These are phyloP conservation scores for Cepphus grylle DNA, from an alignment of 2,113 vertebrate species.

Conservation along the genomic window DNA sequence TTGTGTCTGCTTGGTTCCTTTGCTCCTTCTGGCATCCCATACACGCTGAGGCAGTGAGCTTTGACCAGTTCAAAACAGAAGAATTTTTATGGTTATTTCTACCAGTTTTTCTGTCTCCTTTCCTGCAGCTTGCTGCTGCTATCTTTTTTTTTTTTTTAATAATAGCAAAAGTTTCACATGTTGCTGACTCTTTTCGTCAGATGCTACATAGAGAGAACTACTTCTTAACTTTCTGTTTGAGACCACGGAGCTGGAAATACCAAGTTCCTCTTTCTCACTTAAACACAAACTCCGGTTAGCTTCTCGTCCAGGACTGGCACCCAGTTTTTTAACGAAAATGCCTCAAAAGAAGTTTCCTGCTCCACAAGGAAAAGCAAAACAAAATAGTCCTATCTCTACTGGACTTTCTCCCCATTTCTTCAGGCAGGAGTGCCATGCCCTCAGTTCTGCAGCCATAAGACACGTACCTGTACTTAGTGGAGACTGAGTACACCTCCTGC, in stretches of 20 bases:
- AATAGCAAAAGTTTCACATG: neutral
- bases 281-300: neutral
- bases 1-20: neutral
- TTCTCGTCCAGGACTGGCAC: neutral
- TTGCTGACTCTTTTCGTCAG: neutral
- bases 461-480: neutral
- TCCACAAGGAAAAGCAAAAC: neutral
- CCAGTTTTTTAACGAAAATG: neutral
- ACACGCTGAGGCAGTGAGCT: neutral
- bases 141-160: neutral
- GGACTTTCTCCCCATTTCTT: neutral
- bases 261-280: neutral
- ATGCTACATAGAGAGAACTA: neutral
- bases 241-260: neutral
- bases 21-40: neutral
- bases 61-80: neutral
- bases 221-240: neutral
- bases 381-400: neutral
- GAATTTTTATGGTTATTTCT: neutral
- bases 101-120: neutral
- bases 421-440: neutral
- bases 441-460: neutral
- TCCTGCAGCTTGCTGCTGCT: neutral
- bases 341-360: neutral
- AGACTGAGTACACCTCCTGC: neutral